These are phyloP conservation scores for Lepeophtheirus nordmannii DNA, from an alignment of 2,888 invertebrate species.

Conservation along the genomic window DNA sequence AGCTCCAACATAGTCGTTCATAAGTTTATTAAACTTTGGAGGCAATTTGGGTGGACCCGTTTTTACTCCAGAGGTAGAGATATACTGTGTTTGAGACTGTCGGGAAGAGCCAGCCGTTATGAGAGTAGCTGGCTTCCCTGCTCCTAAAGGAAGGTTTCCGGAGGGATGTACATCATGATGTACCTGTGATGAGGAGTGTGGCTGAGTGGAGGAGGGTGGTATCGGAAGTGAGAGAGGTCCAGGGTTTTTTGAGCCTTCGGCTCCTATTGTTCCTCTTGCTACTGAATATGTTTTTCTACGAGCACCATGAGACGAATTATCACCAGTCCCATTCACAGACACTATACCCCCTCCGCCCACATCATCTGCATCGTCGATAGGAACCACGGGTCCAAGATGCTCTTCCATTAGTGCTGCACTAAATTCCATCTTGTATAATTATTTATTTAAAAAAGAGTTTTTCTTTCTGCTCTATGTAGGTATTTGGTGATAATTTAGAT, in stretches of 20 bases:
- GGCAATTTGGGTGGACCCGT: background rate
- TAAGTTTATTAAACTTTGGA: conserved; percentile 11
- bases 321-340: background rate
- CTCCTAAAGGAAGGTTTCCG: background rate
- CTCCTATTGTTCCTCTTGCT: too few species aligned
- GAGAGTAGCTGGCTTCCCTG: background rate
- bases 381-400: conserved; percentile 12
- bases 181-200: too few species aligned
- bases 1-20: conserved; percentile 17
- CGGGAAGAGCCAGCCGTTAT: background rate
- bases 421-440: background rate
- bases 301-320: background rate
- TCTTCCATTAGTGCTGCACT: background rate
- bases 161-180: background rate
- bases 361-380: conserved; percentile 9
- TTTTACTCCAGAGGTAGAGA: background rate
- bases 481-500: too few species aligned
- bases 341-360: background rate
- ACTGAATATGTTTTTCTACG: background rate
- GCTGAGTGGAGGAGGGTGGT: background rate
- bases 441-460: too few species aligned
- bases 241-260: background rate
- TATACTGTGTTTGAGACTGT: background rate
- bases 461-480: too few species aligned
- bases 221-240: background rate